Conservation (phyloP, 2,797 vertebrate genomes). For the Platyrinchus mystaceus region DNA sequence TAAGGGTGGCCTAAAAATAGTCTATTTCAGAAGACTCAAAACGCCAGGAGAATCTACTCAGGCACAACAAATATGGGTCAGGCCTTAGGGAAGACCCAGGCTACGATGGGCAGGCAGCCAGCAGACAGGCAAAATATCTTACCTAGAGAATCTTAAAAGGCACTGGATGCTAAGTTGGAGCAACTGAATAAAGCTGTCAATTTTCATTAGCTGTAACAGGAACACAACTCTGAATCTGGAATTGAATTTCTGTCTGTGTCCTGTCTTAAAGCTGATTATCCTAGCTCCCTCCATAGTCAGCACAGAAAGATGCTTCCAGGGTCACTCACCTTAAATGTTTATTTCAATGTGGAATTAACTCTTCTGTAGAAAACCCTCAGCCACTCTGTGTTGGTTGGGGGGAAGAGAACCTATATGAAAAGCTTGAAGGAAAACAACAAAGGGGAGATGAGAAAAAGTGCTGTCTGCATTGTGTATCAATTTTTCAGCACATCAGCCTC, state of each 20-base stretch:
- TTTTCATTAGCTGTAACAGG: background rate
- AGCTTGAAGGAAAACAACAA: background rate
- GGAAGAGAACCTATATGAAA: background rate
- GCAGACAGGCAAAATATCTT: background rate
- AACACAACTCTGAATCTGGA: background rate
- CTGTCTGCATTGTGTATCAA: background rate
- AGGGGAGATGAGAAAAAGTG: background rate
- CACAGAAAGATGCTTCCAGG: background rate
- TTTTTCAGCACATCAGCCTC: background rate
- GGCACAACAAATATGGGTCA: background rate
- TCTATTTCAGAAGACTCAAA: background rate
- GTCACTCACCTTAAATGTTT: background rate
- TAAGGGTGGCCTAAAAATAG: background rate
- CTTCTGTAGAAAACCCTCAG: background rate
- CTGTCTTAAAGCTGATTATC: background rate
- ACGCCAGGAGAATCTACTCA: background rate
- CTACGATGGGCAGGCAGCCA: background rate
- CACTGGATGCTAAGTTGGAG: background rate
- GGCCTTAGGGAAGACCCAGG: background rate
- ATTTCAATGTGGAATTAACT: background rate
- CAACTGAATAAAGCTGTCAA: background rate
- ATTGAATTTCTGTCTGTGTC: background rate
- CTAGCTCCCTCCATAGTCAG: background rate
- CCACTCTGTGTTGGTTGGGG: background rate
- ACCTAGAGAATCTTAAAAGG: background rate